Evolutionary conservation across 2,888 invertebrate genomes (phyloP), one percentile per base, ranked within the genome.

Genomic region (Galeruca laticollis): DNA sequence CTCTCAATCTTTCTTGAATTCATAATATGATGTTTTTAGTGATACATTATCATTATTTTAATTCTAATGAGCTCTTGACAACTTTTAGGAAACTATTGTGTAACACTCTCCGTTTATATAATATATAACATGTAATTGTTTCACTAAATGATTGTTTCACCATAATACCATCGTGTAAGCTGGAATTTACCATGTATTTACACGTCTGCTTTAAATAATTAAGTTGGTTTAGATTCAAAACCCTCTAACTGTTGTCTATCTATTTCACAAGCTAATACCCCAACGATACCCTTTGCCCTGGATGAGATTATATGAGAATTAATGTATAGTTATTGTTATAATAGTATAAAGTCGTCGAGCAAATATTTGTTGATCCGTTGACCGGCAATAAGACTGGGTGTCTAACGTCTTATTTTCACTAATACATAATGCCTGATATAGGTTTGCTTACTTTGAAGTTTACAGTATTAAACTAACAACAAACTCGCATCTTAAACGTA

Each of bases 381-480:
- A 62, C 66, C 70, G 62, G 60, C 60, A 64, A 33, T 52, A 49
- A 57, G 9, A 37, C 43, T 60, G 62, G 40, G 64, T 65, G 26
- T 26, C n/a, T 65, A 60, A 72, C 60, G 61, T 68, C 70, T 63
- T 70, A 66, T 59, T 68, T 69, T 69, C 67, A 54, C 68, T 68
- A 65, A 70, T 70, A 72, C 70, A 72, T 70, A 72, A 70, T 68
- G 49, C 18, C 51, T 66, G 64, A 69, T 68, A 64, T 61, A 60
- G 52, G 63, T 61, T 33, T 70, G 63, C 70, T 73, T 73, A 65
- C 68, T 49, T 49, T 68, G 35, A 56, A 37, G 56, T 65, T 70
- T 57, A 54, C n/a, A 61, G 37, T 63, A 56, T 26, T 59, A 61
- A 60, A 63, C 63, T 61, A 63, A 73, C 52, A 66, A 35, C 60